Percentiles rank a stretch among this genome's conserved stretches.
Conservation (phyloP, 2,888 invertebrate genomes). For the Danaus chrysippus region DNA sequence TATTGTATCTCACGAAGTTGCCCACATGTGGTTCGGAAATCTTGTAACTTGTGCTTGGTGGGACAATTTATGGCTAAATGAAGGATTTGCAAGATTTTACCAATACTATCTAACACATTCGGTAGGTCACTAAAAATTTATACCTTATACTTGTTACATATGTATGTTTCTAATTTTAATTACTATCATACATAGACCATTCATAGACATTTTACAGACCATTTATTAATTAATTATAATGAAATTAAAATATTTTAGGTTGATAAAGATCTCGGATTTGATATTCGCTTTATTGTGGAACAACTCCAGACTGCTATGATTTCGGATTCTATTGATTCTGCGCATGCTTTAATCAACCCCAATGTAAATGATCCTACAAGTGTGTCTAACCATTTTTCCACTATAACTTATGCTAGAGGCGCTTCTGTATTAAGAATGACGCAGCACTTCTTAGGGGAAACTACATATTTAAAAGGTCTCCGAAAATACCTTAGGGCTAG, state of each 20-base stretch:
- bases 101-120: conserved; percentile 81
- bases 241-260: conserved; percentile 44
- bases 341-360: conserved; percentile 79
- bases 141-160: background rate
- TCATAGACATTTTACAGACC: too few relatives aligned
- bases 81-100: conserved; percentile 85
- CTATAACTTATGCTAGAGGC: conserved; percentile 84
- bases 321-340: conserved; percentile 75
- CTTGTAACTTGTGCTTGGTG: conserved; percentile 87
- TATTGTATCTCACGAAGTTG: conserved; percentile 86
- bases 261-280: conserved; percentile 53
- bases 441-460: conserved; percentile 77
- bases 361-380: conserved; percentile 77
- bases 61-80: conserved; percentile 85
- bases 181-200: too few relatives aligned
- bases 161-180: too few relatives aligned
- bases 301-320: conserved; percentile 82
- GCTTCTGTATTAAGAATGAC: conserved; percentile 83
- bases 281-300: conserved; percentile 81
- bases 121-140: conserved; percentile 46
- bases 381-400: conserved; percentile 81
- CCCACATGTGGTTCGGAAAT: conserved; percentile 92
- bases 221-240: background rate
- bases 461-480: conserved; percentile 74
- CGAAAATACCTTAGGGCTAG: conserved; percentile 70